Evolutionary conservation across 2,888 invertebrate species (phyloP), one percentile per base, ranked within the genome.

Genomic region (Lochmaea crataegi): DNA sequence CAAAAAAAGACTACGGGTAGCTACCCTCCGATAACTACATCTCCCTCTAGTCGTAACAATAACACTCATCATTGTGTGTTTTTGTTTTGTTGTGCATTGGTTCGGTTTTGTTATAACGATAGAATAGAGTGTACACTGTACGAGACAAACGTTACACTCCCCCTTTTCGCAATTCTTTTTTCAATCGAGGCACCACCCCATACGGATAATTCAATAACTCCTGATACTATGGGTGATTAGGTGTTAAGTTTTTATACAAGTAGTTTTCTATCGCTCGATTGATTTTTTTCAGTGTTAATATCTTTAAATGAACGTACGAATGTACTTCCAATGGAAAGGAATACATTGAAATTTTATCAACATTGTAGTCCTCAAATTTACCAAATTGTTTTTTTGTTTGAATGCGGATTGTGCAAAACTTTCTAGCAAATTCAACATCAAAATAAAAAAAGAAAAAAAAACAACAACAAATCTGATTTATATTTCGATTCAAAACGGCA

Each of bases 401-500:
- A 32, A 32, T 32, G 7, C 7, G 6, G 7, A 32, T 26, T 26
- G 4, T 32, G 32, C 7, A 12, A 12, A 45, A 12, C 14, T 45
- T 1, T 45, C 2, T 45, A 45, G 14, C 4, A 4, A 12, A 45
- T 14, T 45, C 4, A 45, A 12, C 14, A 45, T 45, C 12, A 5
- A 26, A 26, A 26, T 26, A 5, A 26, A 26, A 26, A 6, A 18
- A 16, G 16, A 1, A 16, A 53, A 2, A 9, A 16, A 53, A 18
- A 18, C 1, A 51, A 18, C 1, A 53, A 53, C 18, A 18, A 53
- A 53, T 53, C 53, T 58, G 51, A 68, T 38, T 61, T 70, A 76
- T 66, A 68, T 75, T 73, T 76, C 72, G 75, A 77, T 77, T 73
- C 72, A 63, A 61, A 74, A 74, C 75, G 68, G 67, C 60, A 22